Conservation (phyloP, 2,888 invertebrate species). For the Spialia ferax region DNA sequence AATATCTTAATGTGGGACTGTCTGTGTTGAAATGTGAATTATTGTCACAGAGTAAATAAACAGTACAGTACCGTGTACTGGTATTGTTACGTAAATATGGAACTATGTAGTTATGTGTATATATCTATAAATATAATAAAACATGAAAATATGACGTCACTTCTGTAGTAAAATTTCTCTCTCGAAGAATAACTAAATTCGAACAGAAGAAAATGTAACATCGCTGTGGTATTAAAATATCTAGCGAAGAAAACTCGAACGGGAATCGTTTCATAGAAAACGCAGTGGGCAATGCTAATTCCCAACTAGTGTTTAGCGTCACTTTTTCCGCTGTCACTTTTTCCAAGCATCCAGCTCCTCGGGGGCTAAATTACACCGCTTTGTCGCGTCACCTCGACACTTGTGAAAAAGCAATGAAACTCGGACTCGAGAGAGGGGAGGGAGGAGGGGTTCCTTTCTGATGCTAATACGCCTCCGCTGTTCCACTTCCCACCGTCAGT, state of each 20-base stretch:
- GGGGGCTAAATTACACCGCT: not conserved
- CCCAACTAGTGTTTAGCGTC: not conserved
- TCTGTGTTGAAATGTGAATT: too few relatives aligned
- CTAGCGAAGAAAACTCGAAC: not conserved
- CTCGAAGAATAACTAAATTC: too few relatives aligned
- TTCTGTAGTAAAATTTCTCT: too few relatives aligned
- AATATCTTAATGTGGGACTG: too few relatives aligned
- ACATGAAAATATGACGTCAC: too few relatives aligned
- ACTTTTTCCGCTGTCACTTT: slow-evolving; percentile 2
- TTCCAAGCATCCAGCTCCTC: not conserved
- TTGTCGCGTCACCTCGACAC: slow-evolving; percentile 10
- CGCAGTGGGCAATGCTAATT: not conserved
- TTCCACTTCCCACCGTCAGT: not conserved
- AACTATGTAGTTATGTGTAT: too few relatives aligned
- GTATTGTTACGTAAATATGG: too few relatives aligned
- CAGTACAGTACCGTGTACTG: too few relatives aligned
- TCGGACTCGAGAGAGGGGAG: not conserved
- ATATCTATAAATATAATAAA: too few relatives aligned
- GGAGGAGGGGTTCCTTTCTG: too few relatives aligned
- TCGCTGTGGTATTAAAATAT: not conserved
- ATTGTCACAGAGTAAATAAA: too few relatives aligned
- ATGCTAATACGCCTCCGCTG: slow-evolving; percentile 2
- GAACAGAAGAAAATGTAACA: not conserved
- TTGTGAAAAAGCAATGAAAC: slow-evolving; percentile 14
- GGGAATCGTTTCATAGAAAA: not conserved